Evolutionary conservation across 2,113 vertebrate genomes (phyloP).

Genomic region (Dasyornis broadbenti): DNA sequence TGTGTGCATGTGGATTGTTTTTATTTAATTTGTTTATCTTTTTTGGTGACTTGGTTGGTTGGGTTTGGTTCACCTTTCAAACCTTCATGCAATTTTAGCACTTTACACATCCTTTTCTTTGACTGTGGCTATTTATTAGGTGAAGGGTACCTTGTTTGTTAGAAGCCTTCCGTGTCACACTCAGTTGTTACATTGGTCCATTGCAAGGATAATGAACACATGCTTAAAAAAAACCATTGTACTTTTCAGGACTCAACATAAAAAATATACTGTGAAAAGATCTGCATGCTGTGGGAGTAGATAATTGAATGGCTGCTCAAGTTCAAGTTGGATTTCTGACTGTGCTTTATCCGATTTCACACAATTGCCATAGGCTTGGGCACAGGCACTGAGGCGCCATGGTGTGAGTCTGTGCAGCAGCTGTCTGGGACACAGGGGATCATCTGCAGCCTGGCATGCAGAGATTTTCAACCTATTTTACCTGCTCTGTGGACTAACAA

Average conservation of each 20-base stretch:
- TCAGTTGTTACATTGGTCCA: not conserved
- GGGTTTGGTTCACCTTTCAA: not conserved
- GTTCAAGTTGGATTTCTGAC: not conserved
- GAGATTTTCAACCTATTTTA: not conserved
- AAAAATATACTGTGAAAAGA: not conserved
- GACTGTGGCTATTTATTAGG: not conserved
- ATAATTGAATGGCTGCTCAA: not conserved
- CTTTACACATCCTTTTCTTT: not conserved
- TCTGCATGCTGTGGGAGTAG: not conserved
- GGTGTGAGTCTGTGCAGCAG: not conserved
- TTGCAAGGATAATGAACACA: not conserved
- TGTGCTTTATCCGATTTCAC: not conserved
- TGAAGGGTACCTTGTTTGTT: not conserved
- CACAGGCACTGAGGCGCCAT: fast-evolving
- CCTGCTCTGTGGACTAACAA: not conserved
- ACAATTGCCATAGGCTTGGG: not conserved
- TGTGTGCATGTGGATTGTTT: too few species aligned
- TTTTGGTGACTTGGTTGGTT: not conserved
- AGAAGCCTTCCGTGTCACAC: not conserved
- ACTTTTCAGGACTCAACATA: not conserved
- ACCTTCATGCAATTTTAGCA: not conserved
- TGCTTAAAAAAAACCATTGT: not conserved
- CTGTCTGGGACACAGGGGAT: not conserved
- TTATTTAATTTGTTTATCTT: not conserved
- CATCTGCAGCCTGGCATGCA: not conserved